phyloP scores from a whole-genome alignment of 2,797 vertebrate species.

The Onychomys leucogaster region DNA sequence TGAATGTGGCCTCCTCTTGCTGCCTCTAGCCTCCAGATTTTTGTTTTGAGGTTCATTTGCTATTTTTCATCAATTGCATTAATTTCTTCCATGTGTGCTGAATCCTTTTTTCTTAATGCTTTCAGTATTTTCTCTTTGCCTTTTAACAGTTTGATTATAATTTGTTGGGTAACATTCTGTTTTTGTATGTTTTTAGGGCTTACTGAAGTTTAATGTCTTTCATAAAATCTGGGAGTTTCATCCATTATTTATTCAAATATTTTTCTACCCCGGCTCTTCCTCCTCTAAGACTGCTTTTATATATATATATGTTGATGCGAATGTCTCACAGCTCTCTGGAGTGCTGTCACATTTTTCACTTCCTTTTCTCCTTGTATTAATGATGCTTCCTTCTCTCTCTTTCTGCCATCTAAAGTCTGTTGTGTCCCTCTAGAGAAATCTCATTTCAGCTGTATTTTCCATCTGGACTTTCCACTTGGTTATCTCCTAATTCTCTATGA shows the following conservation, averaged over 20 bases:
- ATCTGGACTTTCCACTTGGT: neutral
- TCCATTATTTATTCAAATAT: neutral
- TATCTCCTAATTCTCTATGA: neutral
- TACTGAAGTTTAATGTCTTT: neutral
- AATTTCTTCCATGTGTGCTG: neutral
- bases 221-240: neutral
- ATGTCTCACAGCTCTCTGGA: neutral
- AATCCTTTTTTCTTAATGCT: neutral
- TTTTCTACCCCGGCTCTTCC: neutral
- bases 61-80: neutral
- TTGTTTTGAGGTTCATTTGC: neutral
- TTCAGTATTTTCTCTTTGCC: slow-evolving; percentile 10
- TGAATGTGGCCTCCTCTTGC: neutral
- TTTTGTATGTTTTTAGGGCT: neutral
- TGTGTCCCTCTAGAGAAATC: slow-evolving; percentile 33
- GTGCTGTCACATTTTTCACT: neutral
- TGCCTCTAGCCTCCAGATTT: neutral
- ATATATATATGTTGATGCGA: neutral
- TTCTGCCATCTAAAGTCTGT: neutral
- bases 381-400: neutral
- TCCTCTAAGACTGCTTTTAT: neutral
- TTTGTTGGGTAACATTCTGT: neutral
- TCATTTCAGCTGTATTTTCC: slow-evolving; percentile 23
- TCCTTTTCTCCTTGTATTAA: neutral
- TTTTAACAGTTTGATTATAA: slow-evolving; percentile 20